Conservation (phyloP, 1,140 invertebrate genomes). For the Teleopsis dalmanni region DNA sequence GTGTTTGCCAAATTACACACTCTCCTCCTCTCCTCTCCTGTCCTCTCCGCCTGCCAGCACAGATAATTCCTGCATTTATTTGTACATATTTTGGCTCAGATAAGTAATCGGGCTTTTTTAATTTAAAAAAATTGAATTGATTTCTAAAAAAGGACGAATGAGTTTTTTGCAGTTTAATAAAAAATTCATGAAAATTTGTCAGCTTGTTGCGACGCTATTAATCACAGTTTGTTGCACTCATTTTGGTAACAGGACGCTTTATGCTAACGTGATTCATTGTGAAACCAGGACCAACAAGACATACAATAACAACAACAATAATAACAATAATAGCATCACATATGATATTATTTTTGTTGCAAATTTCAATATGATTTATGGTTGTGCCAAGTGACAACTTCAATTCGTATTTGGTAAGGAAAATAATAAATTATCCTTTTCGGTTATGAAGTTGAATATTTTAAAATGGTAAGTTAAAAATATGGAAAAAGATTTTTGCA, state of each 20-base stretch:
- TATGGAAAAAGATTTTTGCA: no score
- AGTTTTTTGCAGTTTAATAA: slow-evolving; percentile 1
- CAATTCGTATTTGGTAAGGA: background rate
- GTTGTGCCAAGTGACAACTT: background rate
- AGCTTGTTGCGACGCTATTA: slow-evolving; percentile 6
- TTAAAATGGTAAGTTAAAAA: no score
- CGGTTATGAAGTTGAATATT: background rate
- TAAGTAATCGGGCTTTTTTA: no score
- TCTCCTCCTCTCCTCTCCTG: background rate
- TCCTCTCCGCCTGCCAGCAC: background rate
- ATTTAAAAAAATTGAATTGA: background rate
- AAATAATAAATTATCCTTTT: background rate
- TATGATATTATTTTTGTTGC: slow-evolving; percentile 1
- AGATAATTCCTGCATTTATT: background rate
- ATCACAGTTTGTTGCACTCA: slow-evolving; percentile 5
- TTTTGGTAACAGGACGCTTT: no score
- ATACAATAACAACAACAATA: background rate
- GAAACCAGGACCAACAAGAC: no score
- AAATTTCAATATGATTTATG: slow-evolving; percentile 6
- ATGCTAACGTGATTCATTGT: no score
- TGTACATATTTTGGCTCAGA: background rate
- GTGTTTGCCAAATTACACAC: background rate
- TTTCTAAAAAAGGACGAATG: background rate
- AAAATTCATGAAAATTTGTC: slow-evolving; percentile 9
- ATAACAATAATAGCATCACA: slow-evolving; percentile 1